These are phyloP conservation scores for Thera britannica DNA, from an alignment of 2,888 invertebrate genomes.

Conservation along the genomic window DNA sequence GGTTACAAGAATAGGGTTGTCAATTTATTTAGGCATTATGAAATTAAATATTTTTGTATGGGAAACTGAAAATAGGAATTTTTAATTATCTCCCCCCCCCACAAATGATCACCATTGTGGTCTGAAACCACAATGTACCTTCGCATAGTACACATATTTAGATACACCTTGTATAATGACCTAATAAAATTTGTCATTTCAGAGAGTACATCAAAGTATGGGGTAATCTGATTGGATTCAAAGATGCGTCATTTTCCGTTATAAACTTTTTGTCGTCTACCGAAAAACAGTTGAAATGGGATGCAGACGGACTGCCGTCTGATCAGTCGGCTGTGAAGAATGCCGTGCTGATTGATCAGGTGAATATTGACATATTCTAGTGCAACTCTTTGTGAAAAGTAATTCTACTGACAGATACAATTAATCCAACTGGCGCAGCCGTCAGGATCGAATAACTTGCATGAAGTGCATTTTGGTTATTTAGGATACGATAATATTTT, in stretches of 20 bases:
- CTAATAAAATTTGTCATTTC: constrained; percentile 14
- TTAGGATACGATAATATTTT: too few species aligned
- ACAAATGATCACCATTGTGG: too few species aligned
- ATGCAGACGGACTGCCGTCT: constrained; percentile 92
- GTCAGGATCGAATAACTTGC: neutral
- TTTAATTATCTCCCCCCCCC: too few species aligned
- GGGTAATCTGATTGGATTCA: constrained; percentile 76
- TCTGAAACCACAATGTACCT: too few species aligned
- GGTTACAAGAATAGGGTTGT: too few species aligned
- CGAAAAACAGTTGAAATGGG: constrained; percentile 92
- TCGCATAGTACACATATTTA: too few species aligned
- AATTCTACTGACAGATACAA: too few species aligned
- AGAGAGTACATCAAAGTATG: constrained; percentile 76
- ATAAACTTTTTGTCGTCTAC: constrained; percentile 70
- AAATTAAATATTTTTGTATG: too few species aligned
- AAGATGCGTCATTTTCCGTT: constrained; percentile 67
- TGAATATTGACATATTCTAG: constrained; percentile 50
- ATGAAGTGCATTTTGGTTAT: neutral
- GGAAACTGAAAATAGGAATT: too few species aligned
- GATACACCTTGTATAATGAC: too few species aligned
- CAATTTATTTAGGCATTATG: too few species aligned
- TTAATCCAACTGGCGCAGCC: constrained; percentile 1
- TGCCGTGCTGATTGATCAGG: constrained; percentile 91
- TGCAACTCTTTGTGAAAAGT: too few species aligned
- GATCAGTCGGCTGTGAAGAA: constrained; percentile 93